A percentile compares a stretch with the other conserved stretches of the same genome.
Conservation (phyloP, 1,140 invertebrate genomes). For the Zaprionus taronus region DNA sequence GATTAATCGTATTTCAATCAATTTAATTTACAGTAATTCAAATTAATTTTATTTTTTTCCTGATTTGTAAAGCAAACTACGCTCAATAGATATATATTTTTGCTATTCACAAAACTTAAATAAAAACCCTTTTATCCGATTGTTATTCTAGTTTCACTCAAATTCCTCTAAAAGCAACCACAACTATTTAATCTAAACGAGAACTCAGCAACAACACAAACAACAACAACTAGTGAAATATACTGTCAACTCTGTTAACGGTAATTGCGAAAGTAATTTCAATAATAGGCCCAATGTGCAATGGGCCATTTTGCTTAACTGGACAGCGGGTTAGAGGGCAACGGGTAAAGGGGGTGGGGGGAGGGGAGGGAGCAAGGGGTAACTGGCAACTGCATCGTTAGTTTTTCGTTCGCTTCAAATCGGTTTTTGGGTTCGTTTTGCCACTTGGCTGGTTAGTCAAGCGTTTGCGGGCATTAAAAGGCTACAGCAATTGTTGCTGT, state of each 20-base stretch:
- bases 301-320: constrained; percentile 62
- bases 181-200: constrained; percentile 4
- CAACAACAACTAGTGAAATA: constrained; percentile 1
- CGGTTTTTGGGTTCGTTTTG: constrained; percentile 46
- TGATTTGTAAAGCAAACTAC: too few relatives aligned
- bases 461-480: constrained; percentile 68
- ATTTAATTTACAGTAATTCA: too few relatives aligned
- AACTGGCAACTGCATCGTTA: constrained; percentile 51
- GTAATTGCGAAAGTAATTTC: constrained; percentile 7
- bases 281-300: constrained; percentile 48
- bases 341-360: background rate
- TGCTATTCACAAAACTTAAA: background rate
- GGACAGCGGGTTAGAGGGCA: constrained; percentile 27
- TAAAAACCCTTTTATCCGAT: background rate
- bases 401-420: constrained; percentile 57
- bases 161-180: background rate
- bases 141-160: background rate
- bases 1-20: too few relatives aligned
- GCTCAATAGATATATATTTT: background rate
- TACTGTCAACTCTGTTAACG: constrained; percentile 4
- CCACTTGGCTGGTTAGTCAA: constrained; percentile 58
- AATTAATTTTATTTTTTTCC: too few relatives aligned
- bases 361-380: background rate
- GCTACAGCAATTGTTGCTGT: constrained; percentile 53
- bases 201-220: background rate